Conservation (phyloP, 2,797 vertebrate genomes). For the Thamnophis elegans region DNA sequence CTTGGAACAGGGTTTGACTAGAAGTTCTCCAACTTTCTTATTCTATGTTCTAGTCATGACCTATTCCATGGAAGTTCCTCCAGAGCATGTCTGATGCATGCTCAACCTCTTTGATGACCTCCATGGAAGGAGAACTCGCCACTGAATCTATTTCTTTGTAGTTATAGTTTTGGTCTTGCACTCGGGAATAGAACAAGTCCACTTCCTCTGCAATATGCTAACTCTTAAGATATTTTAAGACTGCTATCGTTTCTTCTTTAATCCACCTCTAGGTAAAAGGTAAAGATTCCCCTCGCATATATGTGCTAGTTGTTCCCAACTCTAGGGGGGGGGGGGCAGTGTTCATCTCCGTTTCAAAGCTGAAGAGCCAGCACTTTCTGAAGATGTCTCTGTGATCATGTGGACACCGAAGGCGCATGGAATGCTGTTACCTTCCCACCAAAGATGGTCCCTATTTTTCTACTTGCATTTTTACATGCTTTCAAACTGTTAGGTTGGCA, state of each 20-base stretch:
- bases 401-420: too few relatives aligned
- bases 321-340: too few relatives aligned
- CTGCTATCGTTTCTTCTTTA: not conserved
- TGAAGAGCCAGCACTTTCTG: too few relatives aligned
- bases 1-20: not conserved
- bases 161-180: not conserved
- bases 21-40: not conserved
- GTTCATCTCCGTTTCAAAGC: too few relatives aligned
- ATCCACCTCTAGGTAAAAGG: not conserved
- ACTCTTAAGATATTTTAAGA: not conserved
- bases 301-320: too few relatives aligned
- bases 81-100: not conserved
- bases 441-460: too few relatives aligned
- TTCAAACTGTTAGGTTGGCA: too few relatives aligned
- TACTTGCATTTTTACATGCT: too few relatives aligned
- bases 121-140: not conserved
- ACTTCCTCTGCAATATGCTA: not conserved
- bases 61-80: not conserved
- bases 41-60: not conserved
- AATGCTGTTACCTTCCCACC: too few relatives aligned
- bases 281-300: too few relatives aligned
- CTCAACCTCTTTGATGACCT: not conserved
- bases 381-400: too few relatives aligned
- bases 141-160: not conserved
- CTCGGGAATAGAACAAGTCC: not conserved